A percentile compares a stretch with the other conserved stretches of the same genome.
Evolutionary conservation across 2,888 invertebrate species (phyloP).

Genomic region (Hydroisotoma schaefferi): DNA sequence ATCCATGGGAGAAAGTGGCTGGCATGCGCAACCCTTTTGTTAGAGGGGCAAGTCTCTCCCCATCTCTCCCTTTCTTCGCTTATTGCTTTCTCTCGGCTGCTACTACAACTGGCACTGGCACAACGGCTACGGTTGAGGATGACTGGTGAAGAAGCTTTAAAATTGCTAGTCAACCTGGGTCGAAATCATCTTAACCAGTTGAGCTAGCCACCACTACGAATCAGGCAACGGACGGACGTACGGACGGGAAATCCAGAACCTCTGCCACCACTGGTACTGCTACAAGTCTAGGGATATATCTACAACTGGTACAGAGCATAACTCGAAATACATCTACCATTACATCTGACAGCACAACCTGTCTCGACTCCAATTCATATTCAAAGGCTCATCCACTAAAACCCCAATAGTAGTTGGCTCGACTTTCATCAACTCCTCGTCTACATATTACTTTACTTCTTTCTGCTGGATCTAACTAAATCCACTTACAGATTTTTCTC

Average conservation of each 20-base stretch:
- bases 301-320: no score
- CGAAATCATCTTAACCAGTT: constrained; percentile 11
- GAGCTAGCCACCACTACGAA: constrained; percentile 8
- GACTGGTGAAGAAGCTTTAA: no score
- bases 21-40: not conserved
- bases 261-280: no score
- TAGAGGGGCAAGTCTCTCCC: constrained; percentile 12
- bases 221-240: not conserved
- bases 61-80: constrained; percentile 13
- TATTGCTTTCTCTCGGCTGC: constrained; percentile 10
- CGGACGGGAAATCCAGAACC: no score
- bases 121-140: no score
- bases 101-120: not conserved
- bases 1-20: not conserved
- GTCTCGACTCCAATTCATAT: not conserved
- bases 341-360: not conserved
- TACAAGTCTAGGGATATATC: no score
- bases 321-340: no score
- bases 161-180: no score
- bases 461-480: no score
- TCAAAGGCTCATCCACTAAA: not conserved
- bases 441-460: no score
- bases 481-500: no score
- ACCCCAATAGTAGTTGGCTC: no score
- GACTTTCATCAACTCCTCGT: not conserved